Evolutionary conservation across 2,797 vertebrate genomes (phyloP).

Genomic region (Onychomys arenicola): DNA sequence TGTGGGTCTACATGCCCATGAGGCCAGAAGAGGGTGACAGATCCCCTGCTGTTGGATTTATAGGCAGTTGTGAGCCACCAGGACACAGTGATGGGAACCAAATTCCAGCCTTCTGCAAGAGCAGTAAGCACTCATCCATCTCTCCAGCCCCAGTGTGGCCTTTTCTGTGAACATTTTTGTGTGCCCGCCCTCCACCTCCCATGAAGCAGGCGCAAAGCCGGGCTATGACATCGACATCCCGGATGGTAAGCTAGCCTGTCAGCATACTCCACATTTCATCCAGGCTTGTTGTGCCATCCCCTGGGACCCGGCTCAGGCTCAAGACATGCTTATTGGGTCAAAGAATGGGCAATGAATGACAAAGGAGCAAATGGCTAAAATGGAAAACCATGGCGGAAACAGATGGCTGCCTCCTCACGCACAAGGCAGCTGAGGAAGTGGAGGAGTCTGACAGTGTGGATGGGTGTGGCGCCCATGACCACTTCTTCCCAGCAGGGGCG

Average conservation of each 20-base stretch:
- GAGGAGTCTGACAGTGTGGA: neutral
- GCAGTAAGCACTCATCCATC: neutral
- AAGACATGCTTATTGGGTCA: neutral
- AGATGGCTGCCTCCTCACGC: neutral
- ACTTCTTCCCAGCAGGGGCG: neutral
- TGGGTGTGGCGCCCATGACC: neutral
- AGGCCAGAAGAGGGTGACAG: neutral
- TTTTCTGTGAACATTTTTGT: neutral
- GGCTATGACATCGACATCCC: neutral
- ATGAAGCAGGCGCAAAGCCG: neutral
- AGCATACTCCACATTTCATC: rapidly evolving
- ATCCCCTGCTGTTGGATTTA: neutral
- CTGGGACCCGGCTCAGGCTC: neutral
- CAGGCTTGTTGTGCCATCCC: neutral
- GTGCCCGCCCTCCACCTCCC: neutral
- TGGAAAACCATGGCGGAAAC: rapidly evolving
- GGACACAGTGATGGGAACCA: neutral
- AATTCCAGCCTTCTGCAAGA: neutral
- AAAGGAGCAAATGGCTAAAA: neutral
- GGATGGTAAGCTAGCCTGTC: neutral
- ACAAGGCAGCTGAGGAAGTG: neutral
- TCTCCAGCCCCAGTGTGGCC: neutral
- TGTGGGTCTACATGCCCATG: neutral
- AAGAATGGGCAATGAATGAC: rapidly evolving
- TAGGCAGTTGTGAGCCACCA: neutral